phyloP scores from a whole-genome alignment of 2,113 vertebrate species.

The Zosterops pallidus region DNA sequence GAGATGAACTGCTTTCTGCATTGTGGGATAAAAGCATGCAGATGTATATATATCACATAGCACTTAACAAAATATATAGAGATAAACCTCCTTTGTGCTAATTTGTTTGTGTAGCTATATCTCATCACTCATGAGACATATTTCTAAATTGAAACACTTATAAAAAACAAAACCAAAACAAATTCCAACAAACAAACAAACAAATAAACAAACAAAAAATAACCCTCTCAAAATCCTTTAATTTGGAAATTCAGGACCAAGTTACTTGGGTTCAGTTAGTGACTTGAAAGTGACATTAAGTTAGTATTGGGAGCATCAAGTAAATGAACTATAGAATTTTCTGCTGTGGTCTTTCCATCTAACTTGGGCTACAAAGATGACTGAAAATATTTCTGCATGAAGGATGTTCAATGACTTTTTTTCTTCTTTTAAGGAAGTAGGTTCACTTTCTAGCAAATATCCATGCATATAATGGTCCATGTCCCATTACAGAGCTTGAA shows the following conservation, averaged over 20 bases:
- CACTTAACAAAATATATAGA: background rate
- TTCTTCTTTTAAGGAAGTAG: background rate
- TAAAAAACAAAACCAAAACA: background rate
- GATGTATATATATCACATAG: background rate
- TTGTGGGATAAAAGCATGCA: background rate
- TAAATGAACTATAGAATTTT: background rate
- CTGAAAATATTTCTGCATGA: background rate
- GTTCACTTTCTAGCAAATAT: background rate
- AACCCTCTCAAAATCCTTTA: background rate
- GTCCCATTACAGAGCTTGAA: background rate
- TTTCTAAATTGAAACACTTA: background rate
- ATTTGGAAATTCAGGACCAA: background rate
- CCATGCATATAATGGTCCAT: background rate
- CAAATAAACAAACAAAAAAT: background rate
- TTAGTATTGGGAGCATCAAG: background rate
- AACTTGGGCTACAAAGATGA: background rate
- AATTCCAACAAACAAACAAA: background rate
- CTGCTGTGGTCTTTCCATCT: background rate
- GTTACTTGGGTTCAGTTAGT: background rate
- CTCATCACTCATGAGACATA: background rate
- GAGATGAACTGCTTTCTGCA: background rate
- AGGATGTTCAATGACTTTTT: background rate
- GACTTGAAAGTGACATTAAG: background rate
- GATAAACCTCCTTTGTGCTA: background rate
- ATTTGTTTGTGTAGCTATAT: background rate